These are phyloP conservation scores for Distichodus sexfasciatus DNA, from an alignment of 2,797 vertebrate genomes.

Conservation along the genomic window DNA sequence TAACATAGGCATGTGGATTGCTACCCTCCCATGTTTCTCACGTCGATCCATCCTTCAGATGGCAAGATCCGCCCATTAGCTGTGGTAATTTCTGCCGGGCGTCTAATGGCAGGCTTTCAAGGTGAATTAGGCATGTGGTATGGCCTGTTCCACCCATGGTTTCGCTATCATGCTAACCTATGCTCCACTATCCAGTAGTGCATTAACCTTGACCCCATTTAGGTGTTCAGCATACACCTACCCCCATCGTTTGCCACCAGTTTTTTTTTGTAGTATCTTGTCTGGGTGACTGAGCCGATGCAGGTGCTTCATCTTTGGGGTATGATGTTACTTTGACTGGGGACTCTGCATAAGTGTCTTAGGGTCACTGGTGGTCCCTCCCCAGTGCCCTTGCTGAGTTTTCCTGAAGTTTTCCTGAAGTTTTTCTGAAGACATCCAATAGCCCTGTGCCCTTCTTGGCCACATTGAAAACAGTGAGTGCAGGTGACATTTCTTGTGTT, in stretches of 20 bases:
- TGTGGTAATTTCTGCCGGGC: conserved; percentile 8
- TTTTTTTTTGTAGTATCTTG: background rate
- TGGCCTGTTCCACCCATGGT: conserved; percentile 16
- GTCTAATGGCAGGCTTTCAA: background rate
- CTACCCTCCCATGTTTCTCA: background rate
- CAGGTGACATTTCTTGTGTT: too few relatives aligned
- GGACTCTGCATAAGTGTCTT: background rate
- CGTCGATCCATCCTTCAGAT: conserved; percentile 29
- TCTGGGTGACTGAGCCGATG: background rate
- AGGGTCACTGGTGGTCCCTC: conserved; percentile 37
- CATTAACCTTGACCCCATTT: conserved; percentile 19
- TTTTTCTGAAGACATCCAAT: conserved; percentile 16
- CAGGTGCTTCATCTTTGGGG: too few relatives aligned
- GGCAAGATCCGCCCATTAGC: conserved; percentile 26
- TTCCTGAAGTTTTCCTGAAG: background rate
- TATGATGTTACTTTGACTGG: background rate
- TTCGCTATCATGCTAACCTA: conserved; percentile 37
- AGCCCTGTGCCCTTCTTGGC: conserved; percentile 26
- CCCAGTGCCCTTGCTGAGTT: conserved; percentile 24
- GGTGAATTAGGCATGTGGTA: conserved; percentile 17
- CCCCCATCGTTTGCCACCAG: conserved; percentile 14
- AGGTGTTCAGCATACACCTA: conserved; percentile 26
- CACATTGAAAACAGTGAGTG: conserved; percentile 37
- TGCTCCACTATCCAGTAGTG: conserved; percentile 39
- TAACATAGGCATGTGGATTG: background rate